Evolutionary conservation across 2,888 invertebrate genomes (phyloP), one percentile per base, ranked within the genome.

Genomic region (Aspidiotus rigidus): DNA sequence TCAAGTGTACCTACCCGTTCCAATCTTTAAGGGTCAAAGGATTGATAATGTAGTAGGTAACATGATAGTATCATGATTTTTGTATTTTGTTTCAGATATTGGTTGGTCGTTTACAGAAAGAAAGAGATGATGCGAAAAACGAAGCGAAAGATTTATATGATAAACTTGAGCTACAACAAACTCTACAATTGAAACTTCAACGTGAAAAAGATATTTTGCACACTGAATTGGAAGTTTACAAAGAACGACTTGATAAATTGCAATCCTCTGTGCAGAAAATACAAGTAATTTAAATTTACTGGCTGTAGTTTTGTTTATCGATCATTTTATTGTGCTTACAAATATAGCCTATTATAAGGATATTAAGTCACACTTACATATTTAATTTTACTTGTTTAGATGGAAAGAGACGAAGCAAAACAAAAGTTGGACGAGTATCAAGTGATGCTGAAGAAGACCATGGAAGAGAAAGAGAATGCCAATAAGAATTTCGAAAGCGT

Each of bases 401-500:
- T 90, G 80, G 93, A 93, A 78, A 83, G 89, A 74, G 93, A 94
- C 75, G 91, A 91, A 76, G 88, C 91, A 15, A 91, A 92, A 78
- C 94, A 94, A 71, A 93, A 93, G 80, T 80, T 92, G 71, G 94
- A 94, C 74, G 94, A 94, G 78, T 85, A 90, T 42, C 84, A 92
- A 72, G 87, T 89, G 75, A 83, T 88, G 41, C 83, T 89, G 72
- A 89, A 88, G 77, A 93, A 93, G 79, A 85, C 89, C 39, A 83
- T 90, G 73, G 93, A 93, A 76, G 93, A 94, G 76, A 88, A 90
- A 75, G 93, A 93, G 75, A 86, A 84, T 66, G 86, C 90, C 74
- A 90, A 90, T 81, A 91, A 90, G 80, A 93, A 94, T 80, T 89
- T 91, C 78, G 93, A 93, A 77, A 90, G 93, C 80, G 85, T 93